Evolutionary conservation across 2,113 vertebrate species (phyloP), one percentile per base, ranked within the genome.

Genomic region (Lagenorhynchus albirostris): DNA sequence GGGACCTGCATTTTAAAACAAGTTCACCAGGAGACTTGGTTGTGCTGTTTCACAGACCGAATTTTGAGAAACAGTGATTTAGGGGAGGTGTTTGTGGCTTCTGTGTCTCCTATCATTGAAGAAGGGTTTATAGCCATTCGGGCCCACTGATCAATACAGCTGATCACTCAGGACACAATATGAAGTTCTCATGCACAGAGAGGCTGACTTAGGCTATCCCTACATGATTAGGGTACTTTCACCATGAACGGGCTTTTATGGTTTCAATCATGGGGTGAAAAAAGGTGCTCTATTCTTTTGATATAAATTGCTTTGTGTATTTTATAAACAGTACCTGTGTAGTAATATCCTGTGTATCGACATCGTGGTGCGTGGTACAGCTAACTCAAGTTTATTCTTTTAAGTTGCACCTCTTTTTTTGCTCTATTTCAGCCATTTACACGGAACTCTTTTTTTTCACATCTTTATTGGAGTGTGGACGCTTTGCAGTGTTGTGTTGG

Each of bases 211-310:
- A 84, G 84, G 76, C 58, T 50, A 8, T 67, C 25, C 50, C 6
- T 93, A 4, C 3, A 6, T 90, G 55, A 79, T 4, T 21, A 47
- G 86, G 70, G 60, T 94, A 31, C 95, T 95, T 97, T 95, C 36
- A 60, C 53, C 11, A n/a, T 8, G 62, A 58, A 90, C 14, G n/a
- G 26, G 33, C 8, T 89, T 74, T 95, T 94, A 63, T 31, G 33
- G 21, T 83, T 96, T 91, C 17, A 70, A 1, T 94, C 44, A 71
- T 15, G 29, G 58, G 60, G 36, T 63, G 92, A 23, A 68, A 92
- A 97, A 94, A 85, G 87, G 86, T 90, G 87, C 91, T 96, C 6
- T 88, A n/a, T 89, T 96, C n/a, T 84, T 97, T 94, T 73, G 77
- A 86, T 96, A 81, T 63, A 31, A 82, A 93, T 88, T 91, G n/a